Evolutionary conservation across 2,113 vertebrate genomes (phyloP).

Genomic region (Percina caprodes): DNA sequence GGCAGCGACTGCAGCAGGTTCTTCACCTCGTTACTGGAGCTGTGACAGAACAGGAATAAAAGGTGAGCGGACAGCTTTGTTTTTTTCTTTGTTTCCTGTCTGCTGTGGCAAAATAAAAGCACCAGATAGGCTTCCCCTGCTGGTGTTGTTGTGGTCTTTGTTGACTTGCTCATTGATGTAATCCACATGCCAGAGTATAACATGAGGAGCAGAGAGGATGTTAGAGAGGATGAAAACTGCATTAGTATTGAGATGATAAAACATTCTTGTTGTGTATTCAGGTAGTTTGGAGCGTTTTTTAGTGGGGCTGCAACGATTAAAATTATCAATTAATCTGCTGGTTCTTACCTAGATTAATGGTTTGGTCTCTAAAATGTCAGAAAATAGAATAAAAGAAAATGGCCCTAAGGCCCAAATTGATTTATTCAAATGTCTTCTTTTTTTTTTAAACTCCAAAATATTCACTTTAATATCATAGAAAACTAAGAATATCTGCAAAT

Average conservation of each 20-base stretch:
- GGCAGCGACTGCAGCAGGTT: constrained; percentile 99
- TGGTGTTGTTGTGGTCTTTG: background rate
- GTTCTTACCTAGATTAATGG: background rate
- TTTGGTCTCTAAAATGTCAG: too few relatives aligned
- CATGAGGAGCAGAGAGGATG: constrained; percentile 4
- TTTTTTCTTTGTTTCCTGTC: constrained; percentile 33
- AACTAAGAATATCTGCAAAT: too few relatives aligned
- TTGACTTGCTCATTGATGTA: constrained; percentile 2
- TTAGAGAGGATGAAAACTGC: constrained; percentile 1
- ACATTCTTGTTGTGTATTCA: background rate
- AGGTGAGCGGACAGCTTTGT: constrained; percentile 34
- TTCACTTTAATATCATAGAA: too few relatives aligned
- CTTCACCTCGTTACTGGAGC: constrained; percentile 99
- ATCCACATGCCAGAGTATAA: background rate
- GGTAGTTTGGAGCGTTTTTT: background rate
- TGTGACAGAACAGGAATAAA: constrained; percentile 55
- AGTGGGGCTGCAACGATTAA: background rate
- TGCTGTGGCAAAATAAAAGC: constrained; percentile 35
- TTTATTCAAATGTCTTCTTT: too few relatives aligned
- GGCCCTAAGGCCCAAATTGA: too few relatives aligned
- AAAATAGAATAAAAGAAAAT: too few relatives aligned
- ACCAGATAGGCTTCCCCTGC: constrained; percentile 9
- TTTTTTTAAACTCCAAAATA: too few relatives aligned
- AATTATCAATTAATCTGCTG: background rate
- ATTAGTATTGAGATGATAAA: background rate